Conservation (phyloP, 2,888 invertebrate species). For the Chymomyza amoena region DNA sequence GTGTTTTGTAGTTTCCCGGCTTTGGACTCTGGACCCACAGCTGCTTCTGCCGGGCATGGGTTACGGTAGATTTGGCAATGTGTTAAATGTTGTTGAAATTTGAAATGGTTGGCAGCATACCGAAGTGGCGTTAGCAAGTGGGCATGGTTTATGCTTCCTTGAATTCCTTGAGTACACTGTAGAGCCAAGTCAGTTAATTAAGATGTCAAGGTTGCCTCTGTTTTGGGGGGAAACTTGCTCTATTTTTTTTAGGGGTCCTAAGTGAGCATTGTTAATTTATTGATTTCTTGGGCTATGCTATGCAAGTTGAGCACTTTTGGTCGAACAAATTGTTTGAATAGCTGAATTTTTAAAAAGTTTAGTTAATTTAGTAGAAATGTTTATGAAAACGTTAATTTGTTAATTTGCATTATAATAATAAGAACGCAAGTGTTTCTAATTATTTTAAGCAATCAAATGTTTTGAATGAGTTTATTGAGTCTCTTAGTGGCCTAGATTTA, state of each 20-base stretch:
- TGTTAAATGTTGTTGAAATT: slow-evolving; percentile 72
- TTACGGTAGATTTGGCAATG: slow-evolving; percentile 70
- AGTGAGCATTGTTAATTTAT: not conserved
- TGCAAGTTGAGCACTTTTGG: not conserved
- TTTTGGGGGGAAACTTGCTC: slow-evolving; percentile 20
- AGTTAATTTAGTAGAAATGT: not conserved
- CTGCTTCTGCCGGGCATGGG: slow-evolving; percentile 25
- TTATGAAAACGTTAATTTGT: too few relatives aligned
- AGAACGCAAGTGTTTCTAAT: too few relatives aligned
- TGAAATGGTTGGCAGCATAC: slow-evolving; percentile 22
- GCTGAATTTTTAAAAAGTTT: not conserved
- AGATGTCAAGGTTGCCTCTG: slow-evolving; percentile 55
- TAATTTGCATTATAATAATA: too few relatives aligned
- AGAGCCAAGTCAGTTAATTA: slow-evolving; percentile 59
- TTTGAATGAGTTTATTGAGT: too few relatives aligned
- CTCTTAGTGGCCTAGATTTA: too few relatives aligned
- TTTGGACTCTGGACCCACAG: not conserved
- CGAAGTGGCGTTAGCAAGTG: slow-evolving; percentile 31
- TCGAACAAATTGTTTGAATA: not conserved
- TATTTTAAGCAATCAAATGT: too few relatives aligned
- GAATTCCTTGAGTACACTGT: slow-evolving; percentile 44
- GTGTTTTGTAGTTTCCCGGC: slow-evolving; percentile 24
- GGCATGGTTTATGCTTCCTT: slow-evolving; percentile 50
- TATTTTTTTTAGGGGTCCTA: slow-evolving; percentile 1
- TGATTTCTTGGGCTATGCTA: not conserved